These are phyloP conservation scores for Wasmannia auropunctata DNA, from an alignment of 1,140 invertebrate species.

Conservation along the genomic window DNA sequence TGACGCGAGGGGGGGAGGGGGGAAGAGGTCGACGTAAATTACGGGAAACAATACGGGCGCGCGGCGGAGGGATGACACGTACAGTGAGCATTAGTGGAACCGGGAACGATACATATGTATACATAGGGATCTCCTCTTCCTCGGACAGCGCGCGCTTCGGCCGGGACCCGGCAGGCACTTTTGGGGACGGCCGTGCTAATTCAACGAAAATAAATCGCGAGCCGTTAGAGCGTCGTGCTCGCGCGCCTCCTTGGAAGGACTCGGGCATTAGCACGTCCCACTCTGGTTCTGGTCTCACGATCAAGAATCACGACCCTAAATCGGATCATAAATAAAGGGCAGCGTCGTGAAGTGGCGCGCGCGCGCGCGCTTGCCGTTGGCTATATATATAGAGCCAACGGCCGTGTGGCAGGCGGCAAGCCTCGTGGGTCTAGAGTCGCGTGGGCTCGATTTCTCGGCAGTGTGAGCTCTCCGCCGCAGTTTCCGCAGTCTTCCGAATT, in stretches of 20 bases:
- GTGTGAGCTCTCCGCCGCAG: background rate
- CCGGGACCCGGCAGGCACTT: conserved; percentile 11
- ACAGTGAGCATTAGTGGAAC: background rate
- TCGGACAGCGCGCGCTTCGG: background rate
- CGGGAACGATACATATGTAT: conserved; percentile 25
- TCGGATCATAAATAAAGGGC: conserved; percentile 66
- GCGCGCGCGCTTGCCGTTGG: background rate
- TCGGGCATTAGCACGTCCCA: conserved; percentile 58
- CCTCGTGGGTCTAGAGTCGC: background rate
- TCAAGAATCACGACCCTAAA: conserved; percentile 65
- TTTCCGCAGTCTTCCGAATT: conserved; percentile 47
- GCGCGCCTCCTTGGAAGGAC: conserved; percentile 50
- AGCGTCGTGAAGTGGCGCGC: conserved; percentile 33
- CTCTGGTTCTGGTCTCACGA: conserved; percentile 48
- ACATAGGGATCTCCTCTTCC: conserved; percentile 28
- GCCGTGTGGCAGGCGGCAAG: background rate
- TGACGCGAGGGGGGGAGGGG: too few relatives aligned
- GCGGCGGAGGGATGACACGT: background rate
- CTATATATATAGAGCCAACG: background rate
- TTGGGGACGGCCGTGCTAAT: conserved; percentile 57
- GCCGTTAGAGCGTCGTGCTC: conserved; percentile 41
- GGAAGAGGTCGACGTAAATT: background rate
- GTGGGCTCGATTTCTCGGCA: conserved; percentile 20
- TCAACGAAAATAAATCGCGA: conserved; percentile 67
- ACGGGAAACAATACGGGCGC: conserved; percentile 15